Conservation (phyloP, 2,797 vertebrate species). For the Cynodonichthys magdalenae region DNA sequence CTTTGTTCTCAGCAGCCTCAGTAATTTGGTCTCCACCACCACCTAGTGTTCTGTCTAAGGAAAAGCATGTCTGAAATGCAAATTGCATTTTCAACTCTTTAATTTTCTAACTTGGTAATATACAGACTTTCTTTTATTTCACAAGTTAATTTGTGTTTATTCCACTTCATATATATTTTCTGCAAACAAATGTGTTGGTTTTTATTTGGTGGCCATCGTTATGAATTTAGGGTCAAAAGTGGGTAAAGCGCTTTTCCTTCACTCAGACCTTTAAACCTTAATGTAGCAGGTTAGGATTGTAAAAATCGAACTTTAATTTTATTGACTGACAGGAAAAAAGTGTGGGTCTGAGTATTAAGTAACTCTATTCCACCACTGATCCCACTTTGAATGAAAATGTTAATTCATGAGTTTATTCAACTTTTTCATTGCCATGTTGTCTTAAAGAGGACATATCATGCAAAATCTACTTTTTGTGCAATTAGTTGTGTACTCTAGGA, state of each 20-base stretch:
- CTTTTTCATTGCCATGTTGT: too few species aligned
- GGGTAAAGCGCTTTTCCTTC: background rate
- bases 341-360: background rate
- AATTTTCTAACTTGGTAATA: background rate
- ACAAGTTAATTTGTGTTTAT: too few species aligned
- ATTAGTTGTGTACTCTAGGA: too few species aligned
- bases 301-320: background rate
- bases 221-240: background rate
- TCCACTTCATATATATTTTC: too few species aligned
- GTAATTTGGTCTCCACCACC: constrained; percentile 32
- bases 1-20: background rate
- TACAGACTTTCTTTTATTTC: background rate
- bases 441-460: too few species aligned
- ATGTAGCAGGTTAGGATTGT: background rate
- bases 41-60: constrained; percentile 33
- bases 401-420: too few species aligned
- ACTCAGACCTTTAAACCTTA: background rate
- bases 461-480: too few species aligned
- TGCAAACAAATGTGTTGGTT: too few species aligned
- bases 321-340: background rate
- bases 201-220: background rate
- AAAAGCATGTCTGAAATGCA: constrained; percentile 6
- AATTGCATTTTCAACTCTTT: background rate
- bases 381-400: too few species aligned
- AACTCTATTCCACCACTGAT: background rate